Evolutionary conservation across 2,888 invertebrate genomes (phyloP).

Genomic region (Leucoma salicis): DNA sequence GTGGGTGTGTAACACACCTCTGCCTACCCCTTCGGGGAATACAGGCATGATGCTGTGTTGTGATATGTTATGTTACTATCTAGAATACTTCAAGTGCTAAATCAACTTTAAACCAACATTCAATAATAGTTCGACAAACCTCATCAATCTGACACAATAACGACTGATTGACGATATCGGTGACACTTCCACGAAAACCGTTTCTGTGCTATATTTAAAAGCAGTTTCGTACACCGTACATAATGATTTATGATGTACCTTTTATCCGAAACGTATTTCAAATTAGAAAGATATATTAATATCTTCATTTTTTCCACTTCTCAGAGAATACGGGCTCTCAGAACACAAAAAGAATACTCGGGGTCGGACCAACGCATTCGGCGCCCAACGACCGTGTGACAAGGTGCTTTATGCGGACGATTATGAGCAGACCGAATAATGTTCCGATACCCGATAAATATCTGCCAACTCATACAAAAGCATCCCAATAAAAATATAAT

Average conservation of each 20-base stretch:
- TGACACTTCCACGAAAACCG: conserved; percentile 65
- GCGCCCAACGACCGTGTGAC: conserved; percentile 82
- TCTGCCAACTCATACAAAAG: conserved; percentile 83
- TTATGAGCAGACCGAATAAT: conserved; percentile 80
- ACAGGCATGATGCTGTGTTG: no score
- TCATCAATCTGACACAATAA: conserved; percentile 51
- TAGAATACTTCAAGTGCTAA: conserved; percentile 23
- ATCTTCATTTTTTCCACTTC: conserved; percentile 81
- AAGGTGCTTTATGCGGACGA: conserved; percentile 81
- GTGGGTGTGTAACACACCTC: no score
- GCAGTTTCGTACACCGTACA: conserved; percentile 60
- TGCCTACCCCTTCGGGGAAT: no score
- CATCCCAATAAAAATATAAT: conserved; percentile 81
- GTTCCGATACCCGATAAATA: conserved; percentile 81
- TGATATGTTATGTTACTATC: no score
- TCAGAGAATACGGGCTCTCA: conserved; percentile 74
- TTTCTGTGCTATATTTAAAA: conserved; percentile 69
- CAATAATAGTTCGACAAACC: conserved; percentile 16
- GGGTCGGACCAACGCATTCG: conserved; percentile 71
- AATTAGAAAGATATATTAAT: conserved; percentile 82
- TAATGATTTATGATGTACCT: conserved; percentile 77
- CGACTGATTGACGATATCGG: conserved; percentile 54
- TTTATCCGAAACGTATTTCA: conserved; percentile 80
- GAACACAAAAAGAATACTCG: conserved; percentile 71
- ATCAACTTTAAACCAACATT: conserved; percentile 16